Conservation (phyloP, 1,140 invertebrate genomes). For the Drosophila saltans region DNA sequence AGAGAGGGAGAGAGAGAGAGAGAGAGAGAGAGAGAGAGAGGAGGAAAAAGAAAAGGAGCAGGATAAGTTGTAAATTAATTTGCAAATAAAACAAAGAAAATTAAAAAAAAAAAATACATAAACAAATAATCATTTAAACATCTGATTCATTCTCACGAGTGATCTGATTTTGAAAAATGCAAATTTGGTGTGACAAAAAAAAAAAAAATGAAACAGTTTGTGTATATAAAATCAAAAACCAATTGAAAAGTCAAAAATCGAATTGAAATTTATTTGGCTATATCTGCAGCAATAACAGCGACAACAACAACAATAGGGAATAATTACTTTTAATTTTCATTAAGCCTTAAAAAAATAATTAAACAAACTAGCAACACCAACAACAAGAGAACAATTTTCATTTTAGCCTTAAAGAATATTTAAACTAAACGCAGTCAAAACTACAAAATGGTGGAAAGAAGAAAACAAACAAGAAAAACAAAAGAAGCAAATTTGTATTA, state of each 20-base stretch:
- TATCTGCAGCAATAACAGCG: not conserved
- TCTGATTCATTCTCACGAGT: not conserved
- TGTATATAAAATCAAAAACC: not conserved
- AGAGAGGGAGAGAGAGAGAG: not conserved
- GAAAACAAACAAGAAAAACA: conserved; percentile 27
- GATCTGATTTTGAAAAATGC: not conserved
- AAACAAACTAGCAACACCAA: not conserved
- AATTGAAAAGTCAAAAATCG: not conserved
- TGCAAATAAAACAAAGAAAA: conserved; percentile 18
- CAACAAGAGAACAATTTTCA: conserved; percentile 12
- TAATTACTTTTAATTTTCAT: conserved; percentile 9
- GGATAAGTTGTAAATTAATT: conserved; percentile 3
- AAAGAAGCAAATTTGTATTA: conserved; percentile 24
- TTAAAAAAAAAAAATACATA: not conserved
- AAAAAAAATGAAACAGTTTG: not conserved
- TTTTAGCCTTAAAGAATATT: conserved; percentile 10
- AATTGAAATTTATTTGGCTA: not conserved
- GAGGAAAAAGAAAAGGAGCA: not conserved
- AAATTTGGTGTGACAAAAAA: not conserved
- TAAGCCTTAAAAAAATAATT: conserved; percentile 7
- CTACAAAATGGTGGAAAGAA: conserved; percentile 62
- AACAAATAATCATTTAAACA: not conserved
- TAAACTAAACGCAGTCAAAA: conserved; percentile 46
- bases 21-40: not conserved
- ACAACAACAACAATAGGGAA: conserved; percentile 1